Evolutionary conservation across 2,888 invertebrate species (phyloP).

Genomic region (Acanthosoma haemorrhoidale): DNA sequence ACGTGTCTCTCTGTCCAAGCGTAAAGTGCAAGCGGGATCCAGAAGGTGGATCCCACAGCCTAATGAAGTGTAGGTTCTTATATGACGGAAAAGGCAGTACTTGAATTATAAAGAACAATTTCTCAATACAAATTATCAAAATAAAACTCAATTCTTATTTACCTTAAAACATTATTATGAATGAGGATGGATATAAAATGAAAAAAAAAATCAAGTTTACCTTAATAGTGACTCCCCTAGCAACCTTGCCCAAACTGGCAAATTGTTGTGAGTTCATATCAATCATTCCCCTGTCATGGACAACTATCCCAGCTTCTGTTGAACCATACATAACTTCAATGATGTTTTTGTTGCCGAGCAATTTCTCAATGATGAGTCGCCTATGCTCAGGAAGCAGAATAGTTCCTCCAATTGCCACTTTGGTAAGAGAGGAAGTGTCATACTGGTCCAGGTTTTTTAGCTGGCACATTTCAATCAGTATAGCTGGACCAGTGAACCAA

Average conservation of each 20-base stretch:
- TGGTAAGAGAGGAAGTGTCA: neutral
- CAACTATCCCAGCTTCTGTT: conserved; percentile 23
- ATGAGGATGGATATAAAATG: no score
- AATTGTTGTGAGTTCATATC: neutral
- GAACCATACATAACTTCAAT: conserved; percentile 9
- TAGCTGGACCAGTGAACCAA: conserved; percentile 25
- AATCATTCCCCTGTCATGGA: neutral
- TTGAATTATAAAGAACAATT: no score
- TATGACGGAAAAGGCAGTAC: no score
- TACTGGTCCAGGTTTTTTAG: neutral
- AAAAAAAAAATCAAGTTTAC: no score
- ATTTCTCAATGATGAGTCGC: neutral
- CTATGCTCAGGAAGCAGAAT: neutral
- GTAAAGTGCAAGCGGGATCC: no score
- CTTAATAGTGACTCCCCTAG: conserved; percentile 7
- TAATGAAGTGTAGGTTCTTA: no score
- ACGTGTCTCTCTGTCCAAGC: no score
- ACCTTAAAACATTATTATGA: no score
- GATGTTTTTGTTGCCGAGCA: conserved; percentile 15
- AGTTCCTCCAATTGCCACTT: conserved; percentile 18
- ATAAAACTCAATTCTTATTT: no score
- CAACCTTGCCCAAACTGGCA: conserved; percentile 5
- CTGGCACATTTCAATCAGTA: conserved; percentile 2
- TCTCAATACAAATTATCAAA: no score
- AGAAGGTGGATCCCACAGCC: no score